phyloP scores from a whole-genome alignment of 35 echinoderm and acorn worm genomes.

The Patiria miniata region DNA sequence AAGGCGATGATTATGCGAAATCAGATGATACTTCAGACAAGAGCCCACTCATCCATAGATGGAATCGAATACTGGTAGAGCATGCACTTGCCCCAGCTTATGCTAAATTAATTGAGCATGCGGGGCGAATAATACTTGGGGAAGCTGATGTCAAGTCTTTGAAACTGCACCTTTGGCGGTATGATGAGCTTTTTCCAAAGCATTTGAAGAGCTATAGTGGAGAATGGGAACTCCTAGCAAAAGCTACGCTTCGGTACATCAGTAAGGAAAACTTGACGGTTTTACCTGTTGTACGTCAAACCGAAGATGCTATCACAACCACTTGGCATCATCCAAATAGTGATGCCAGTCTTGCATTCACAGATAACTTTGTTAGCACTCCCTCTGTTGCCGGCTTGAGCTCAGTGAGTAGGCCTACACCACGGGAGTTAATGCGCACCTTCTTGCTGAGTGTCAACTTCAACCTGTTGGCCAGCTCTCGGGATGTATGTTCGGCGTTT shows the following conservation, averaged over 20 bases:
- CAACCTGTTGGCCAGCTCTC: background rate
- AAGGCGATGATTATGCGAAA: background rate
- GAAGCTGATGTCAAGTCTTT: background rate
- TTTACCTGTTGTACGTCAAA: slow-evolving; percentile 10
- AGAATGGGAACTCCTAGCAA: slow-evolving; percentile 8
- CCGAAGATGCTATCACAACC: background rate
- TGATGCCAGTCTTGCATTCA: background rate
- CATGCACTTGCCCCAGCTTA: slow-evolving; percentile 73
- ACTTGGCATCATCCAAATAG: background rate
- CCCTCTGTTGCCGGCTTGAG: background rate
- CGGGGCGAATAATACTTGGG: background rate
- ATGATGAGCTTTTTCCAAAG: slow-evolving; percentile 22
- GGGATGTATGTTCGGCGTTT: background rate
- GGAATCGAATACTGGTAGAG: slow-evolving; percentile 60
- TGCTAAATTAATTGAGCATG: background rate
- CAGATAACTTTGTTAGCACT: background rate
- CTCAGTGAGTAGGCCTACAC: background rate
- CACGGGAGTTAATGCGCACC: background rate
- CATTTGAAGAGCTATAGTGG: background rate
- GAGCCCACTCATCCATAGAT: background rate
- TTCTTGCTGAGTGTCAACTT: background rate
- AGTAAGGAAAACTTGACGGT: slow-evolving; percentile 10
- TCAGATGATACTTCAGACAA: background rate
- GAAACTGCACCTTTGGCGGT: background rate
- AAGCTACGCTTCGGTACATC: slow-evolving; percentile 5